phyloP scores from a whole-genome alignment of 2,888 invertebrate genomes.

The Anarsia innoxiella region DNA sequence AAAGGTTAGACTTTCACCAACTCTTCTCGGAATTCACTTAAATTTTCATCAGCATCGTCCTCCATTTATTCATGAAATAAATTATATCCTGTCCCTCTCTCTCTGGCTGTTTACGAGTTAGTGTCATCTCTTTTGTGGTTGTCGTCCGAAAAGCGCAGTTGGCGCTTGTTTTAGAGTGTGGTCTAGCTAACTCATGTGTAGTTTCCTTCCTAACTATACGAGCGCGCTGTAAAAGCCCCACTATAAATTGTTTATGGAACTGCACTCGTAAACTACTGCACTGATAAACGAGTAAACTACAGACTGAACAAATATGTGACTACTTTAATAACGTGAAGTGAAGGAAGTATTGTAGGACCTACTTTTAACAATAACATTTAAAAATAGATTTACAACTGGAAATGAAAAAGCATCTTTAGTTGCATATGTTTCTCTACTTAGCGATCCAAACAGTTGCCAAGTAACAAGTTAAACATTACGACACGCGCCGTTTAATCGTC shows the following conservation, averaged over 20 bases:
- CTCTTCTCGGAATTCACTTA: conserved; percentile 4
- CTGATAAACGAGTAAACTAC: neutral
- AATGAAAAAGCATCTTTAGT: too few relatives aligned
- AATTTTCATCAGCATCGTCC: conserved; percentile 8
- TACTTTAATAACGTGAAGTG: too few relatives aligned
- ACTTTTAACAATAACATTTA: too few relatives aligned
- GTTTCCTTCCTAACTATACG: conserved; percentile 5
- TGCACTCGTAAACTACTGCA: neutral
- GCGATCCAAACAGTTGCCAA: too few relatives aligned
- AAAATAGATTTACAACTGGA: too few relatives aligned
- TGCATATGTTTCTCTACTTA: too few relatives aligned
- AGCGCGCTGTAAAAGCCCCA: conserved; percentile 5
- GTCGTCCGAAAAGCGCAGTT: conserved; percentile 3
- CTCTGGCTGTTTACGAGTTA: neutral
- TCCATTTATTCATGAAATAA: conserved; percentile 8
- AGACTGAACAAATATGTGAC: too few relatives aligned
- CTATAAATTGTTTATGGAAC: conserved; percentile 4
- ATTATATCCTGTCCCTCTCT: conserved; percentile 4
- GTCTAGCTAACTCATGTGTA: conserved; percentile 6
- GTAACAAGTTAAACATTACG: too few relatives aligned
- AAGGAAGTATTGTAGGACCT: too few relatives aligned
- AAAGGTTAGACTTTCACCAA: conserved; percentile 1
- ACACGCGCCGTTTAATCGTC: conserved; percentile 5
- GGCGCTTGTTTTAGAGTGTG: conserved; percentile 3
- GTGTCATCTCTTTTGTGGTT: conserved; percentile 3